phyloP scores from a whole-genome alignment of 2,797 vertebrate species.

The Platyrinchus mystaceus region DNA sequence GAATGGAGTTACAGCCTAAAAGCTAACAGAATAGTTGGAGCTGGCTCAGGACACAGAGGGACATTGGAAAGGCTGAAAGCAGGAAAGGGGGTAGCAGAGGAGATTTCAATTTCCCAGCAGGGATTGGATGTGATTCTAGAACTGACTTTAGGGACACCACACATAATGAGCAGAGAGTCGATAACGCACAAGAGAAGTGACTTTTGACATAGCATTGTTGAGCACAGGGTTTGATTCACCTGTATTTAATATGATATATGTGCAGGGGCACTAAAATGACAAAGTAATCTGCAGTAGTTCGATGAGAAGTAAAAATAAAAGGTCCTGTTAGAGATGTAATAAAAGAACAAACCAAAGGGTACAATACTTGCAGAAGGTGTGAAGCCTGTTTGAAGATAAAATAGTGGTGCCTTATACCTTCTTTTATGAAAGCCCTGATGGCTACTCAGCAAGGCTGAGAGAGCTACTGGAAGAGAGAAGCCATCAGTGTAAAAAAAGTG shows the following conservation, averaged over 20 bases:
- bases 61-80: not conserved
- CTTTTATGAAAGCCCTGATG: not conserved
- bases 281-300: not conserved
- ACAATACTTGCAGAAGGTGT: not conserved
- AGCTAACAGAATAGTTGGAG: not conserved
- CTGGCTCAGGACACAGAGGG: not conserved
- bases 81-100: not conserved
- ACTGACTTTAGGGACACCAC: not conserved
- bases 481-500: not conserved
- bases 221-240: fast-evolving
- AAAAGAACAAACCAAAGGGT: not conserved
- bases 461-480: not conserved
- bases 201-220: not conserved
- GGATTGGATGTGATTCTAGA: not conserved
- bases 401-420: not conserved
- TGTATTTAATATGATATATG: not conserved
- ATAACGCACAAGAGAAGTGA: not conserved
- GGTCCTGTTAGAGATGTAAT: not conserved
- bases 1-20: not conserved
- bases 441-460: not conserved
- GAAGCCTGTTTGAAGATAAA: not conserved
- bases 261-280: not conserved
- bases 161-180: not conserved
- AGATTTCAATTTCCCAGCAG: not conserved
- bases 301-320: not conserved